Evolutionary conservation across 2,888 invertebrate genomes (phyloP), one percentile per base, ranked within the genome.

Genomic region (Mongoloraphidia duomilia): DNA sequence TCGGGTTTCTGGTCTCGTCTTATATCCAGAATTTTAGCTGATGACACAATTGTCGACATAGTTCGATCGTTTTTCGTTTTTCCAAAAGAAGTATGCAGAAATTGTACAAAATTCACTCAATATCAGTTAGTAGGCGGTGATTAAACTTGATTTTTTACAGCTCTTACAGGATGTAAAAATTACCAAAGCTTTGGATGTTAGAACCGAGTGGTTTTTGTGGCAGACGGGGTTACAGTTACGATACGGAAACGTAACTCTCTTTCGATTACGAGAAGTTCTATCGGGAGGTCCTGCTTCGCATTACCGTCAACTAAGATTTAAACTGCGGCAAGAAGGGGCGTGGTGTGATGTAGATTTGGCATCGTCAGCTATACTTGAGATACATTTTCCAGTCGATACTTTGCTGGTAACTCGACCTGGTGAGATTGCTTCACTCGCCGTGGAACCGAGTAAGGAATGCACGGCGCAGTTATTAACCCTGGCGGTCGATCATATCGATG

Each of bases 1-100:
- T 87, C 91, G 54, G 97, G 97, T 1, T 97, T 98, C 71, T 98
- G 97, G 96, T 88, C 96, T 1, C 74, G 97, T 2, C 76, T 98
- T 17, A 86, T 92, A 53, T 90, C 94, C 0, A 71, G 96, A n/a
- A 79, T 95, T 52, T 70, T 96, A 49, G 93, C 93, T 0, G 96
- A 96, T 63, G 83, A 87, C 55, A 78, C 84, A 35, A 82, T 92
- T 13, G 80, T 84, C 0, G 84, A 84, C 53, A 84, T 87, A 10
- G 82, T 90, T 0, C 73, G 84, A 55, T 74, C 77, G 0, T 80
- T 86, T 55, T 84, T 91, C 60, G 71, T 73, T 9, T 70, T 83
- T 9, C 83, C 86, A 0, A 77, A 81, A 60, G 84, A 87, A 66
- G 80, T 78, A 56, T 58, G 59, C 50, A 37, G 5, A 17, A 17